Evolutionary conservation across 2,113 vertebrate genomes (phyloP).

Genomic region (Bothrops jararaca): DNA sequence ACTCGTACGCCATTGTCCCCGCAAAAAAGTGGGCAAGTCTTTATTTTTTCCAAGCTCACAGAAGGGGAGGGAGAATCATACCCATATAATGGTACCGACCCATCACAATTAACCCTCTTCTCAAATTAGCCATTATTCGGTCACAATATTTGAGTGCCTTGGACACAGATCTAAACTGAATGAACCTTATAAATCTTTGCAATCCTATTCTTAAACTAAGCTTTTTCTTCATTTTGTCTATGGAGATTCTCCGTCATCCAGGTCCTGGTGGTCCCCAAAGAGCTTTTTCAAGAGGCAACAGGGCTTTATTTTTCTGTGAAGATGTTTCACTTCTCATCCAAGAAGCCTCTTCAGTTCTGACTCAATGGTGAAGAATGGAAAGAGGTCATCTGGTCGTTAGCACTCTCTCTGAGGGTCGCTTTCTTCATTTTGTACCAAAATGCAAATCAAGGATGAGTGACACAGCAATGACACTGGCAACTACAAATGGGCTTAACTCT

Average conservation of each 20-base stretch:
- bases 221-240: background rate
- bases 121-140: background rate
- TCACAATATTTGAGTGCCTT: too few species aligned
- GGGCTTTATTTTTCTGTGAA: background rate
- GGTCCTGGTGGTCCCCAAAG: background rate
- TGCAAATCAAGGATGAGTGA: background rate
- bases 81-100: too few species aligned
- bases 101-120: background rate
- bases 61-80: background rate
- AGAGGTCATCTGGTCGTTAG: background rate
- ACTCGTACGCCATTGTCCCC: background rate
- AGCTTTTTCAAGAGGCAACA: background rate
- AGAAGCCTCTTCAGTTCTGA: background rate
- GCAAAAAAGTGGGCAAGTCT: background rate
- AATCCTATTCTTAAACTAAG: too few species aligned
- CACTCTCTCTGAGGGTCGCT: background rate
- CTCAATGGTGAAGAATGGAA: background rate
- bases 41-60: background rate
- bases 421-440: background rate
- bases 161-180: background rate
- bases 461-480: background rate
- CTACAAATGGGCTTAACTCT: background rate
- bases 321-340: background rate
- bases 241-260: background rate
- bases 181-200: background rate